Percentiles rank a stretch among this genome's conserved stretches.
Conservation (phyloP, 1,140 invertebrate genomes). For the Wasmannia auropunctata region DNA sequence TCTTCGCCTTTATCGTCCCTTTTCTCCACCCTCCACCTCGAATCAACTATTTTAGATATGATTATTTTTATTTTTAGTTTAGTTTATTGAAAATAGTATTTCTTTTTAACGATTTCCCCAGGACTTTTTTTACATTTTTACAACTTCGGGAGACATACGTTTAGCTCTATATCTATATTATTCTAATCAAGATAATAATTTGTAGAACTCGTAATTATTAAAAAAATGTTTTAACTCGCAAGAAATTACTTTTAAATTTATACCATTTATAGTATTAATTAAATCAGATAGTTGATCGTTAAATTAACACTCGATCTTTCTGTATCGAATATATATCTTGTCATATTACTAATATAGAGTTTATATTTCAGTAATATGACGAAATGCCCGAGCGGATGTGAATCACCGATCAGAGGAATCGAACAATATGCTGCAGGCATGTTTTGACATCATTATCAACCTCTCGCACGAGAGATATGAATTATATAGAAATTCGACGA, state of each 20-base stretch:
- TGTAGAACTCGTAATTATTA: neutral
- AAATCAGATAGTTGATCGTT: no score
- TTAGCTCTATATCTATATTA: neutral
- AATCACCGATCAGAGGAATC: no score
- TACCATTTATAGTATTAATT: neutral
- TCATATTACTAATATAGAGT: no score
- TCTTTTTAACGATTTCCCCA: neutral
- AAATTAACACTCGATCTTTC: no score
- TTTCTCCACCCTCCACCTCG: neutral
- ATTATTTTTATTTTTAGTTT: conserved; percentile 12
- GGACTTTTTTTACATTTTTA: neutral
- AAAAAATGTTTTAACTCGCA: neutral
- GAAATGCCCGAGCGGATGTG: no score
- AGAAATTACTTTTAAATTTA: neutral
- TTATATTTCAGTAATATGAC: no score
- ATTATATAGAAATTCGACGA: no score
- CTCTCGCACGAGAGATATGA: no score
- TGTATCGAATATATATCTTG: no score
- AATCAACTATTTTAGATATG: neutral
- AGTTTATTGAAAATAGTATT: neutral
- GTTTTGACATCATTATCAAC: no score
- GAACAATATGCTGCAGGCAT: no score
- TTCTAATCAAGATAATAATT: neutral
- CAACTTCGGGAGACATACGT: neutral
- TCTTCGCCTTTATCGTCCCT: neutral